Percentiles rank a stretch among this genome's conserved stretches.
phyloP scores from a whole-genome alignment of 2,797 vertebrate genomes.

The Ctenochaetus hawaiiensis region DNA sequence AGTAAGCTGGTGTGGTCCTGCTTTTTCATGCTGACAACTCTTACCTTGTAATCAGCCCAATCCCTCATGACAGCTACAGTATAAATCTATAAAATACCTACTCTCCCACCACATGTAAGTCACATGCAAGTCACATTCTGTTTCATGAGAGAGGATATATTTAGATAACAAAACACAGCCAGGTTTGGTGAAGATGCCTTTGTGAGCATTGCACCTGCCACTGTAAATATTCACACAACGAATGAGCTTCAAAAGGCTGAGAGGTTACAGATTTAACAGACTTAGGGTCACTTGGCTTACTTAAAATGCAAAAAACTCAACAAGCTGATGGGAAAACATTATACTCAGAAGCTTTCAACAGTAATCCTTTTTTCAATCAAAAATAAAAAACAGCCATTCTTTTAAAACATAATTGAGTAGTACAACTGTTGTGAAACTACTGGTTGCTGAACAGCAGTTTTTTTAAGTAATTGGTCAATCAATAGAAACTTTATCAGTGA shows the following conservation, averaged over 20 bases:
- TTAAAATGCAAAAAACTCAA: not conserved
- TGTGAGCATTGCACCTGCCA: not conserved
- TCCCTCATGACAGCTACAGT: conserved; percentile 77
- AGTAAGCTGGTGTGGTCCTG: conserved; percentile 51
- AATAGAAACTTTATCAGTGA: not conserved
- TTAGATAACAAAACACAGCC: not conserved
- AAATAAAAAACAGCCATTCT: not conserved
- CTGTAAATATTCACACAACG: not conserved
- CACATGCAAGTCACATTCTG: conserved; percentile 7
- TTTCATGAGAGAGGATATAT: not conserved
- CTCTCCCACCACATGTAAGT: conserved; percentile 12
- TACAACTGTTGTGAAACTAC: not conserved
- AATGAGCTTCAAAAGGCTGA: not conserved
- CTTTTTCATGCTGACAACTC: conserved; percentile 33
- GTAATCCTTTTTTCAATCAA: not conserved
- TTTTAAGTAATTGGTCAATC: not conserved
- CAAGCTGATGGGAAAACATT: not conserved
- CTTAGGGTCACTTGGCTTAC: not conserved
- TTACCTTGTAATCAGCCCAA: conserved; percentile 54
- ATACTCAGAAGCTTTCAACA: not conserved
- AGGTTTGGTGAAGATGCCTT: not conserved
- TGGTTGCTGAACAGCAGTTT: conserved; percentile 25
- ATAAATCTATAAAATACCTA: conserved; percentile 47
- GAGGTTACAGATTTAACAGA: not conserved
- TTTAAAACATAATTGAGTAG: too few species aligned